Evolutionary conservation across 2,888 invertebrate species (phyloP).

Genomic region (Celastrina argiolus): DNA sequence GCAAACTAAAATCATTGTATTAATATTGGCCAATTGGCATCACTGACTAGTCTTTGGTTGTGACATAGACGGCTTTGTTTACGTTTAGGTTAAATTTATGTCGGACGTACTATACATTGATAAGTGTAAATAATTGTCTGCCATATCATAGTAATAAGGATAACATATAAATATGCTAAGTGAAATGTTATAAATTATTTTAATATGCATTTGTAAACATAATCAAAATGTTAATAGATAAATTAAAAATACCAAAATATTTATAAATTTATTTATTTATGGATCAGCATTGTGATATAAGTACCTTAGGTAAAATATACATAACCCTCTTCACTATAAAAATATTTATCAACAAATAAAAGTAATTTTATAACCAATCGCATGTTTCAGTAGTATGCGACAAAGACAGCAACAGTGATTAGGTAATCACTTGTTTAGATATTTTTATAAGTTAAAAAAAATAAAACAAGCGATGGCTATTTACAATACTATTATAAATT

Average conservation of each 20-base stretch:
- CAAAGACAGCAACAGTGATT: no score
- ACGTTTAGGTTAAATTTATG: no score
- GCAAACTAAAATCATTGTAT: no score
- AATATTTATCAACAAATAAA: no score
- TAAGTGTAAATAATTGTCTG: not conserved
- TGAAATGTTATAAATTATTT: not conserved
- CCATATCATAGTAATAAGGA: not conserved
- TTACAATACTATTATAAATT: not conserved
- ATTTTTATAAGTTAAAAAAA: not conserved
- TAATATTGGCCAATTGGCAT: no score
- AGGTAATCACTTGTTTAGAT: not conserved
- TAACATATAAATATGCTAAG: not conserved
- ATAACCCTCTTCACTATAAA: not conserved
- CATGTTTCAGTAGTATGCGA: no score
- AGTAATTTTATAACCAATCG: no score
- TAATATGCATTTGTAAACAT: not conserved
- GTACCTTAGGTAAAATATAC: not conserved
- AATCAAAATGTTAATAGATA: not conserved
- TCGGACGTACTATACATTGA: not conserved
- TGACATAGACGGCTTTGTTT: no score
- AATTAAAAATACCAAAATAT: not conserved
- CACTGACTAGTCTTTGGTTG: no score
- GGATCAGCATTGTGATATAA: no score
- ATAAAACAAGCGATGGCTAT: not conserved
- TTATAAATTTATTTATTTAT: not conserved